Evolutionary conservation across 2,797 vertebrate genomes (phyloP), one percentile per base, ranked within the genome.

Genomic region (Pseudopleuronectes americanus): DNA sequence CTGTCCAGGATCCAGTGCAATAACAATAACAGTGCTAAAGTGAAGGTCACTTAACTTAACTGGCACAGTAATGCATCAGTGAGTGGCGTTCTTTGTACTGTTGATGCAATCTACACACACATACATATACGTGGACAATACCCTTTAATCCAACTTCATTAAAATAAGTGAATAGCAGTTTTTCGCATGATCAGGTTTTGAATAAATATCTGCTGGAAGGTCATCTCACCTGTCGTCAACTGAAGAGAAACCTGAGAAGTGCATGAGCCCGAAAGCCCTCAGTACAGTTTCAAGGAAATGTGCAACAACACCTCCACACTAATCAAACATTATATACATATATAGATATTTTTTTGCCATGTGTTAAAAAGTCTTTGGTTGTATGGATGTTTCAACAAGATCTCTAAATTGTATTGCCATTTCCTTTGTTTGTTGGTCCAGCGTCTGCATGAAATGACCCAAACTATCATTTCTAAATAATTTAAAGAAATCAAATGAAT

Each of bases 1-100:
- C 54, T 49, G 31, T 67, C 21, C 62, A 55, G 54, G 55, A 81
- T 85, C 74, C 84, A 89, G 86, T 89, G 85, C 84, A 85, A 71
- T 70, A 70, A 70, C 56, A 77, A 33, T 23, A 57, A 65, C 31
- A 71, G 57, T 58, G 64, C 36, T 74, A 24, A 43, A 71, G 58
- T 56, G 41, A 74, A 17, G 45, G 47, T 68, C 21, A 72, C 41
- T 26, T 57, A 80, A 77, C 26, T 33, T 59, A 78, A 75, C 4
- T 24, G 38, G 64, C 57, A 61, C 24, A 69, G 64, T 57, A 24
- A 53, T n/a, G 13, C 9, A 57, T 57, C 21, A 0, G 4, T 36
- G 21, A 9, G 36, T 12, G 36, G 36, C 13, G 36, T n/a, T 71
- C 17, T 51, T 53, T 56, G 23, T 22, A 14, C 47, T 55, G 16